phyloP scores from a whole-genome alignment of 1,140 invertebrate species.

The Cardiocondyla obscurior region DNA sequence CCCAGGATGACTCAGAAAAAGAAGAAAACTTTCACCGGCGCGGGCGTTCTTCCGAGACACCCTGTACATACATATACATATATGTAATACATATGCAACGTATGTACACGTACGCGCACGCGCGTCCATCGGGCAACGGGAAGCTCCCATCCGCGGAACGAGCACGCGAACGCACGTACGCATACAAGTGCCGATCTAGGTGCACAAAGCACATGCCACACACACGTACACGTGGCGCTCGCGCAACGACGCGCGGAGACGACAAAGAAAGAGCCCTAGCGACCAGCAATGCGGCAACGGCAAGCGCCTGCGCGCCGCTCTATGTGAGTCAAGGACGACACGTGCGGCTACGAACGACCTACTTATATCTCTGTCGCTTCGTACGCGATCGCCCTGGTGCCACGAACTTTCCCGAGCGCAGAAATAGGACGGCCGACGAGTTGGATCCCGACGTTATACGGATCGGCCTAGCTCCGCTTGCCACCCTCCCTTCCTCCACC shows the following conservation, averaged over 20 bases:
- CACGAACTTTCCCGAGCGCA: conserved; percentile 79
- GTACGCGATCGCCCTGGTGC: conserved; percentile 72
- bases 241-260: conserved; percentile 36
- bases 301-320: conserved; percentile 79
- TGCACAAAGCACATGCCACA: conserved; percentile 38
- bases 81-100: too few species aligned
- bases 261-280: conserved; percentile 80
- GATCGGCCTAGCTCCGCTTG: conserved; percentile 41
- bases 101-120: neutral
- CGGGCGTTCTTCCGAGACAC: neutral
- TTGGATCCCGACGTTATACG: conserved; percentile 60
- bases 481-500: conserved; percentile 25
- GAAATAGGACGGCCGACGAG: conserved; percentile 80
- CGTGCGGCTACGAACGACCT: conserved; percentile 83
- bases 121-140: conserved; percentile 29
- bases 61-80: conserved; percentile 12
- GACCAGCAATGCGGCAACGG: conserved; percentile 80
- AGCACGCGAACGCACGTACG: conserved; percentile 2
- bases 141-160: conserved; percentile 46
- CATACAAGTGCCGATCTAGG: neutral
- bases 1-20: neutral
- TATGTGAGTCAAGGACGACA: conserved; percentile 85
- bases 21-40: neutral
- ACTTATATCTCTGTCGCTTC: conserved; percentile 79
- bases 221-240: neutral